These are phyloP conservation scores for Gallinago jamesoni DNA, from an alignment of 2,113 vertebrate genomes.

Conservation along the genomic window DNA sequence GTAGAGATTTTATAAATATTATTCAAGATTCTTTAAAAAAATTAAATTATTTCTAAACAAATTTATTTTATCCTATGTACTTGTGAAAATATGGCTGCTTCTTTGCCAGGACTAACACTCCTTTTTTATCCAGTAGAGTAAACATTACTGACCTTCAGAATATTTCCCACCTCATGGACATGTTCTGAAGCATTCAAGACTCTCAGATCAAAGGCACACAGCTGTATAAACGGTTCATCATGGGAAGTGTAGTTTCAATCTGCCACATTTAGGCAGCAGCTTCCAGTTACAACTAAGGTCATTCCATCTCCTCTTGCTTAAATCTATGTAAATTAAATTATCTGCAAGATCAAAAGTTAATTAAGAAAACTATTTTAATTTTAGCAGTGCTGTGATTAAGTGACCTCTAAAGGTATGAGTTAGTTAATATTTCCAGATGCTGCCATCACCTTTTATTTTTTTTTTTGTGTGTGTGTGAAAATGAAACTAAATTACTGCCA, in stretches of 20 bases:
- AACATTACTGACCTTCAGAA: background rate
- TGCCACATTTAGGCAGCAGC: background rate
- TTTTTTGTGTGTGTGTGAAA: background rate
- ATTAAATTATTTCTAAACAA: fast-evolving
- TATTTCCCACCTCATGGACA: background rate
- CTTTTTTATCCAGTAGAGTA: background rate
- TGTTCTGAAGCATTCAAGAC: background rate
- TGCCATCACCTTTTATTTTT: background rate
- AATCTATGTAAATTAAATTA: background rate
- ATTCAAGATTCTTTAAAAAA: background rate
- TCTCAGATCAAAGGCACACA: background rate
- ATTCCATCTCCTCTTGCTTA: background rate
- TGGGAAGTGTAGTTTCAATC: fast-evolving
- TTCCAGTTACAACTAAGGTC: background rate
- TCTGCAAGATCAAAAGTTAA: background rate
- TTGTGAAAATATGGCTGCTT: background rate
- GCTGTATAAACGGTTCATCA: background rate
- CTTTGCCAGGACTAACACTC: background rate
- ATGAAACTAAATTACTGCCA: background rate
- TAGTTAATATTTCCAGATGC: background rate
- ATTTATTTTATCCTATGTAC: background rate
- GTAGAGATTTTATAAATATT: background rate
- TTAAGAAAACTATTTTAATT: background rate
- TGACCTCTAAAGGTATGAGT: background rate
- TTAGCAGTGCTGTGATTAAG: background rate